Evolutionary conservation across 2,113 vertebrate species (phyloP).

Genomic region (Dasyprocta punctata): DNA sequence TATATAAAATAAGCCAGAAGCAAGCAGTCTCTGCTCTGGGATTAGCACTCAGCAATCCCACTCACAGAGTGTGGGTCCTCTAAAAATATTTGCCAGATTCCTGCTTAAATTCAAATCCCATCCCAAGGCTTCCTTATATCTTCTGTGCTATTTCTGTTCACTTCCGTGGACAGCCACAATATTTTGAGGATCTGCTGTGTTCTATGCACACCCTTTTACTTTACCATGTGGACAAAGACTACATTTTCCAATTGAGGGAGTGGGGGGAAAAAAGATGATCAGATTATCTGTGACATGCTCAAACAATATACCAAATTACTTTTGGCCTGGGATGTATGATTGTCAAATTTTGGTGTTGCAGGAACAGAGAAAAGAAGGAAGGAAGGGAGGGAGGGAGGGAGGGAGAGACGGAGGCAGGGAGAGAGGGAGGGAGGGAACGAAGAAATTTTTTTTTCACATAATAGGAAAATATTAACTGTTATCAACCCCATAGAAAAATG

Average conservation of each 20-base stretch:
- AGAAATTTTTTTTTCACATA: neutral
- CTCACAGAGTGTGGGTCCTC: neutral
- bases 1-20: slow-evolving; percentile 25
- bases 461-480: slow-evolving; percentile 15
- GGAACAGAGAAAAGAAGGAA: neutral
- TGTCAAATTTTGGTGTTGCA: neutral
- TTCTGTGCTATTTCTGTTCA: slow-evolving; percentile 4
- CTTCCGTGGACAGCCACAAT: neutral
- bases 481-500: slow-evolving; percentile 46
- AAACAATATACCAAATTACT: neutral
- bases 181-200: neutral
- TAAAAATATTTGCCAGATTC: slow-evolving; percentile 4
- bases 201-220: neutral
- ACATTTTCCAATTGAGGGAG: neutral
- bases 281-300: neutral
- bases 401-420: neutral
- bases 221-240: neutral
- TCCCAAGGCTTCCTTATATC: neutral
- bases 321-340: neutral
- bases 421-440: fast-evolving
- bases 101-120: slow-evolving; percentile 3
- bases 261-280: neutral
- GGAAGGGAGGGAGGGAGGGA: neutral
- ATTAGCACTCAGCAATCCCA: neutral
- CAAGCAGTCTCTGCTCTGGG: neutral